Evolutionary conservation across 2,888 invertebrate genomes (phyloP).

Genomic region (Andrena hattorfiana): DNA sequence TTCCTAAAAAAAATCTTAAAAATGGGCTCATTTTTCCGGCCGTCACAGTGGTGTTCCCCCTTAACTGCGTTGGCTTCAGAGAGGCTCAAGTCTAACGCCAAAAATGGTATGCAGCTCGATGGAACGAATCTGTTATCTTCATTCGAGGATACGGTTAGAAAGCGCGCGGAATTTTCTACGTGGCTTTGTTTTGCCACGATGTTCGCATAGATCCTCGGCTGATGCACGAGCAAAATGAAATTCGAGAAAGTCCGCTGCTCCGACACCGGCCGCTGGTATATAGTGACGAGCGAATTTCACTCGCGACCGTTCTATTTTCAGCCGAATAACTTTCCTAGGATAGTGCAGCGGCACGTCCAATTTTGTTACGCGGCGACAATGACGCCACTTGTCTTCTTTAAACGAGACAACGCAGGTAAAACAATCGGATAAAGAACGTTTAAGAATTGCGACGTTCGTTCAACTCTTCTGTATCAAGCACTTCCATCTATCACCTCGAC

Average conservation of each 20-base stretch:
- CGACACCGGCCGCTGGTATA: conserved; percentile 30
- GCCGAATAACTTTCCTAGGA: conserved; percentile 61
- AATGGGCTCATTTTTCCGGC: too few relatives aligned
- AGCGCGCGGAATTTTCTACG: conserved; percentile 35
- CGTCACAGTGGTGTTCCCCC: too few relatives aligned
- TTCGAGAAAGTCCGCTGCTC: conserved; percentile 54
- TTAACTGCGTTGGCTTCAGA: too few relatives aligned
- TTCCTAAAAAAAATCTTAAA: too few relatives aligned
- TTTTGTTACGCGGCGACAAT: conserved; percentile 33
- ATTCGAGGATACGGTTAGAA: conserved; percentile 25
- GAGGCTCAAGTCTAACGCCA: neutral
- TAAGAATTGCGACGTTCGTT: neutral
- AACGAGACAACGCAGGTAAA: neutral
- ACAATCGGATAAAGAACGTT: neutral
- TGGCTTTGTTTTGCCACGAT: conserved; percentile 19
- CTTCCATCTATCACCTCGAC: neutral
- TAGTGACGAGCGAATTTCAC: conserved; percentile 61
- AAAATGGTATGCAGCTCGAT: neutral
- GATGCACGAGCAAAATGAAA: conserved; percentile 57
- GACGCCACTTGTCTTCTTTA: neutral
- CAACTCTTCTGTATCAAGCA: neutral
- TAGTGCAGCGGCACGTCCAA: conserved; percentile 45
- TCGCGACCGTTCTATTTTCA: conserved; percentile 61
- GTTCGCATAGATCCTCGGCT: conserved; percentile 2
- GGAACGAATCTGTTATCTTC: neutral